phyloP scores from a whole-genome alignment of 2,888 invertebrate species.

The Cataglyphis livida region DNA sequence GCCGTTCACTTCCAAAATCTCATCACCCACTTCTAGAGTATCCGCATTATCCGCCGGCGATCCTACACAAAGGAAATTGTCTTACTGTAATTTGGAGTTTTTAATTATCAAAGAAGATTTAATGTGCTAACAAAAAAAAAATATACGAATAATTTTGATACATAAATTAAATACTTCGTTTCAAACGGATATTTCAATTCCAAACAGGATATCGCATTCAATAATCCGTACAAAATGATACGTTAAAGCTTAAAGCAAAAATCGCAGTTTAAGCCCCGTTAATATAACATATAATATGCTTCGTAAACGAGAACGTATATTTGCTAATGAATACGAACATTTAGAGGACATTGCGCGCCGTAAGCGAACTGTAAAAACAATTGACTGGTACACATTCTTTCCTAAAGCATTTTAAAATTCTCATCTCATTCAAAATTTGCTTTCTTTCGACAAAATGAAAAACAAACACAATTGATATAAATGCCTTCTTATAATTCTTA shows the following conservation, averaged over 20 bases:
- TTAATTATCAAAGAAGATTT: neutral
- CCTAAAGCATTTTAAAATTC: neutral
- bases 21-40: constrained; percentile 97
- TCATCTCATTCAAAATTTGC: neutral
- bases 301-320: constrained; percentile 29
- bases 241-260: constrained; percentile 22
- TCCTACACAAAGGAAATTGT: constrained; percentile 86
- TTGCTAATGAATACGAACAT: constrained; percentile 29
- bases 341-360: neutral
- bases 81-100: neutral
- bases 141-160: neutral
- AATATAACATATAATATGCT: constrained; percentile 25
- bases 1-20: constrained; percentile 99
- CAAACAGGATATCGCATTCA: constrained; percentile 1
- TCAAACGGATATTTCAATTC: neutral
- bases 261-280: constrained; percentile 24
- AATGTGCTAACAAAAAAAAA: neutral
- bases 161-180: neutral
- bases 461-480: neutral
- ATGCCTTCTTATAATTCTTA: constrained; percentile 1
- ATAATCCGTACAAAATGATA: constrained; percentile 21
- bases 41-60: constrained; percentile 96
- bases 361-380: constrained; percentile 18
- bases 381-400: neutral
- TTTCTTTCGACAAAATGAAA: neutral